A percentile compares a stretch with the other conserved stretches of the same genome.
Conservation (phyloP, 1,140 invertebrate genomes). For the Orussus abietinus region DNA sequence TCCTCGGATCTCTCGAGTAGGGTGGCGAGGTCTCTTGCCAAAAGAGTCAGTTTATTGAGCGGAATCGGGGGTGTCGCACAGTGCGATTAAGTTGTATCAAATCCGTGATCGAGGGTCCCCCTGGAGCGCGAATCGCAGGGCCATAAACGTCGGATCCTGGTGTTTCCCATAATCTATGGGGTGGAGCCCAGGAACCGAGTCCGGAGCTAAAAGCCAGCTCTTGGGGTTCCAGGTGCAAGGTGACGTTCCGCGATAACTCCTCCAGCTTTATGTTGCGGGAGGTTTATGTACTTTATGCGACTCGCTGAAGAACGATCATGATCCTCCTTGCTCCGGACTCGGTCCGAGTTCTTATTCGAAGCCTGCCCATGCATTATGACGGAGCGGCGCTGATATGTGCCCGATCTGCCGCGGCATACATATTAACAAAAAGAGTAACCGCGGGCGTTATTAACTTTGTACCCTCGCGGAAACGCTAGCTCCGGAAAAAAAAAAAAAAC, state of each 20-base stretch:
- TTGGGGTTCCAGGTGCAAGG: constrained; percentile 37
- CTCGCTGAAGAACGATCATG: constrained; percentile 39
- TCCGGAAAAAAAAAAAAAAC: constrained; percentile 2
- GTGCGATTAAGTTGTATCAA: constrained; percentile 46
- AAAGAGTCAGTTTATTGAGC: no score
- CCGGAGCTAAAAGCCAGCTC: no score
- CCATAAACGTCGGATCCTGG: constrained; percentile 34
- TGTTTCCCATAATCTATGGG: constrained; percentile 40
- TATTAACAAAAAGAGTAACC: not conserved
- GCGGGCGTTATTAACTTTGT: constrained; percentile 18
- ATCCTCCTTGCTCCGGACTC: constrained; percentile 27
- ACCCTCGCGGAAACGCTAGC: constrained; percentile 10
- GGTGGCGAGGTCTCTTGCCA: no score
- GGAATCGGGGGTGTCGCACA: constrained; percentile 24
- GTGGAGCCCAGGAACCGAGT: constrained; percentile 6
- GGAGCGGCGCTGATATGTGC: constrained; percentile 17
- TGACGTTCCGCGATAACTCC: constrained; percentile 47
- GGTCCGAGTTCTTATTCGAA: constrained; percentile 38
- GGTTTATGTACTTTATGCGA: constrained; percentile 42
- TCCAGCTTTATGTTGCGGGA: constrained; percentile 47
- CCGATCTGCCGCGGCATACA: no score
- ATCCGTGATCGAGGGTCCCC: constrained; percentile 37
- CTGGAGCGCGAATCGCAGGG: constrained; percentile 30
- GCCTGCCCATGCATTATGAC: constrained; percentile 31
- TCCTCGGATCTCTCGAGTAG: constrained; percentile 3